Percentiles rank a stretch among this genome's conserved stretches.
phyloP scores from a whole-genome alignment of 2,888 invertebrate genomes.

The Drosophila cracens region DNA sequence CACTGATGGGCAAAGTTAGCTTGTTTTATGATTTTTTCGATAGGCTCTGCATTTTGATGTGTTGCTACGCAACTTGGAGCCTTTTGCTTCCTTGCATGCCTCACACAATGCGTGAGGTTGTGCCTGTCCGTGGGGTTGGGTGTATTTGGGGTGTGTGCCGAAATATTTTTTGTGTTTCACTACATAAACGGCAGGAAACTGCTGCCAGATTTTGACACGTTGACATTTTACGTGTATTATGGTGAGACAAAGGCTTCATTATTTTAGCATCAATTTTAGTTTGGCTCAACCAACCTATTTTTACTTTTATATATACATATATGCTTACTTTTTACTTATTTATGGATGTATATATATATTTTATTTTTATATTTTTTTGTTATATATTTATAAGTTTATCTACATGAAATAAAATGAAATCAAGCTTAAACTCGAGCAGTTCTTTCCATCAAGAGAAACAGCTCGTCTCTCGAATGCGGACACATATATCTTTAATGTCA shows the following conservation, averaged over 20 bases:
- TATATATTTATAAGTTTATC: not conserved
- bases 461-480: not conserved
- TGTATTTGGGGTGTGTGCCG: constrained; percentile 12
- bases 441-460: not conserved
- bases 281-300: not conserved
- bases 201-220: constrained; percentile 71
- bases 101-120: constrained; percentile 4
- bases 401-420: not conserved
- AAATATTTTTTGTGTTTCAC: constrained; percentile 58
- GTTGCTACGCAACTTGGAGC: constrained; percentile 48
- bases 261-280: not conserved
- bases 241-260: constrained; percentile 11
- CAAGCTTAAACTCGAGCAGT: not conserved
- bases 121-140: constrained; percentile 9
- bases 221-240: constrained; percentile 66
- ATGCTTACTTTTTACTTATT: not conserved
- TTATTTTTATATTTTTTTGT: not conserved
- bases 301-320: not conserved
- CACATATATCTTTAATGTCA: too few species aligned
- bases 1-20: not conserved
- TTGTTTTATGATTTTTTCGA: constrained; percentile 15
- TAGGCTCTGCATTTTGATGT: constrained; percentile 48
- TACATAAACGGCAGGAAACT: constrained; percentile 62
- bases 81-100: constrained; percentile 21
- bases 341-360: not conserved